Base-by-base conservation (phyloP, 2,888 invertebrate species). In the Hypena proboscidalis region DNA sequence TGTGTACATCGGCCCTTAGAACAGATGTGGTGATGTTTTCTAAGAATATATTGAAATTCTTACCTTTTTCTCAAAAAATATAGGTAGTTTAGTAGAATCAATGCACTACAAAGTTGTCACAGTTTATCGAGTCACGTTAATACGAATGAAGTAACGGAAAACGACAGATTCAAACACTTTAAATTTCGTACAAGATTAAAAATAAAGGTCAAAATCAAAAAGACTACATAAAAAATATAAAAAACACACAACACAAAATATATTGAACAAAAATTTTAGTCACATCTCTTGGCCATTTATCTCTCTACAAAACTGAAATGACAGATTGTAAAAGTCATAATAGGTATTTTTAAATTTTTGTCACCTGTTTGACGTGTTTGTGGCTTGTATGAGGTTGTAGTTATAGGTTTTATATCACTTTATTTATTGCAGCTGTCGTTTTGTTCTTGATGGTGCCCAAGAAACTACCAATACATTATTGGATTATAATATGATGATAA, bases 231-330 rank as follows among this genome's bases (percentile, higher is more conserved):
- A 77, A 83, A 85, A 74, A 80, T 76, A 80, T 70, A 80, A 75
- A 83, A 87, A 87, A 90, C 88, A 90, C 87, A 90, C 82, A 87
- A 90, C 89, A 90, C 88, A 89, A 87, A 89, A 85, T 68, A 77
- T 60, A 44, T 59, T 55, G 68, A 79, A 88, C 85, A 78, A 84
- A 83, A 88, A 86, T 86, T 88, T 89, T 74, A 84, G 80, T 90
- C 85, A 90, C 90, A 90, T 90, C 71, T 76, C 89, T 81, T 70
- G 74, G 78, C 80, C 84, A 86, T 85, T 78, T 79, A 63, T 74
- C 65, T 70, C 66, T 70, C 80, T 58, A 66, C 67, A 66, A 53
- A 64, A 58, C 55, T 53, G 52, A 64, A 50, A 46, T 70, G 83
- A 83, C 88, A 74, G 58, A 49, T 30, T 35, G 15, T 41, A 69